These are phyloP conservation scores for Carapus acus DNA, from an alignment of 2,797 vertebrate species.

Conservation along the genomic window DNA sequence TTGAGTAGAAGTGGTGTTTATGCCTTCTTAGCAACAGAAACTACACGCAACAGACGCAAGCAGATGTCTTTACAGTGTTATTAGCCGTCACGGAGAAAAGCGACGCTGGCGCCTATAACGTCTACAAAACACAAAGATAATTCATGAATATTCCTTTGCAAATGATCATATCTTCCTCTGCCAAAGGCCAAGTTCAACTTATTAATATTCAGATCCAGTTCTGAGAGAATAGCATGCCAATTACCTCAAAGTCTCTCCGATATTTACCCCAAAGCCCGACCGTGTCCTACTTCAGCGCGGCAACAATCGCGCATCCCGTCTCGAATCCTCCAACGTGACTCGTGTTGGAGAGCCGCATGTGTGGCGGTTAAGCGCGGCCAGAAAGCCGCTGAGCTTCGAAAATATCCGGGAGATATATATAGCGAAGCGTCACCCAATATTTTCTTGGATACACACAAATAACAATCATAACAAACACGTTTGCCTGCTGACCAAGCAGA, in stretches of 20 bases:
- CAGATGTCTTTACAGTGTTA: conserved; percentile 56
- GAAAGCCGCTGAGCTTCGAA: too few species aligned
- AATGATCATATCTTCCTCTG: conserved; percentile 55
- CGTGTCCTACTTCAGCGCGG: conserved; percentile 37
- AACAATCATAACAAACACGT: too few species aligned
- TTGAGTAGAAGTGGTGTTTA: conserved; percentile 15
- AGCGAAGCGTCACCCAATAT: too few species aligned
- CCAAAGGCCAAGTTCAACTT: conserved; percentile 55
- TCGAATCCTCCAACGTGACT: conserved; percentile 12
- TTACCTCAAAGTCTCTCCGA: conserved; percentile 48
- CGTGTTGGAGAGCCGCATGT: conserved; percentile 6
- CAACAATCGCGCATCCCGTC: conserved; percentile 24
- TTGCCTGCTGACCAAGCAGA: too few species aligned
- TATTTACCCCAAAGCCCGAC: conserved; percentile 48
- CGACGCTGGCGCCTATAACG: conserved; percentile 55
- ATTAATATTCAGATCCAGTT: conserved; percentile 60
- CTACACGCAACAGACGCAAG: conserved; percentile 36
- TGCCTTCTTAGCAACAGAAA: conserved; percentile 51
- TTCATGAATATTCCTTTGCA: conserved; percentile 60
- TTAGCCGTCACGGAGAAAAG: conserved; percentile 35
- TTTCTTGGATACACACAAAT: too few species aligned
- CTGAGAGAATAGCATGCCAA: conserved; percentile 51
- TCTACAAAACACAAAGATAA: conserved; percentile 48
- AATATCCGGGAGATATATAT: too few species aligned
- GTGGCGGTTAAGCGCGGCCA: too few species aligned